phyloP scores from a whole-genome alignment of 2,888 invertebrate genomes.

The Allolobophora icterica region DNA sequence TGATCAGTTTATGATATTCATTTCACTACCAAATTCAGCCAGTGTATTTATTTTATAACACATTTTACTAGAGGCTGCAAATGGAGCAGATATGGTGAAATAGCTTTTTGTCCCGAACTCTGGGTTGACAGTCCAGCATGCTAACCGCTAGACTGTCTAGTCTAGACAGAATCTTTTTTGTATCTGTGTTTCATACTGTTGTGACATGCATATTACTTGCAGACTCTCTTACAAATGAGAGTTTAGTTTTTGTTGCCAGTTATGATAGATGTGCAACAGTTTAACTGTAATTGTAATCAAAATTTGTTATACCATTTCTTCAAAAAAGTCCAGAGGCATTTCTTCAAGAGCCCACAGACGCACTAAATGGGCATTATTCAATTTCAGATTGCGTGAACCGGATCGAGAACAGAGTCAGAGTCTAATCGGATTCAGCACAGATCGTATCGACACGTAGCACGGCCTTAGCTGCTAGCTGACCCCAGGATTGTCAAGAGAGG shows the following conservation, averaged over 20 bases:
- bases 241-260: not conserved
- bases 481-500: not conserved
- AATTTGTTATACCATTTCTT: not conserved
- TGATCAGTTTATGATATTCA: too few relatives aligned
- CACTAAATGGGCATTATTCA: not conserved
- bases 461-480: not conserved
- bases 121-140: too few relatives aligned
- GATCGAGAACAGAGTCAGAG: constrained; percentile 77
- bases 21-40: too few relatives aligned
- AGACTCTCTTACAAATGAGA: not conserved
- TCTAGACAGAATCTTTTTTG: too few relatives aligned
- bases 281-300: not conserved
- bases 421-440: constrained; percentile 66
- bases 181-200: not conserved
- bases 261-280: not conserved
- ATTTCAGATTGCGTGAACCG: constrained; percentile 65
- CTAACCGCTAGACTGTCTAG: too few relatives aligned
- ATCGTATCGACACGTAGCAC: constrained; percentile 32
- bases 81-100: not conserved
- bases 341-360: too few relatives aligned
- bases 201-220: not conserved
- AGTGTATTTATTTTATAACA: not conserved
- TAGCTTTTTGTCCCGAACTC: not conserved
- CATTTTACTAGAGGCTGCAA: not conserved
- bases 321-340: too few relatives aligned